Conservation (phyloP, 1,140 invertebrate species). For the Habropoda laboriosa region DNA sequence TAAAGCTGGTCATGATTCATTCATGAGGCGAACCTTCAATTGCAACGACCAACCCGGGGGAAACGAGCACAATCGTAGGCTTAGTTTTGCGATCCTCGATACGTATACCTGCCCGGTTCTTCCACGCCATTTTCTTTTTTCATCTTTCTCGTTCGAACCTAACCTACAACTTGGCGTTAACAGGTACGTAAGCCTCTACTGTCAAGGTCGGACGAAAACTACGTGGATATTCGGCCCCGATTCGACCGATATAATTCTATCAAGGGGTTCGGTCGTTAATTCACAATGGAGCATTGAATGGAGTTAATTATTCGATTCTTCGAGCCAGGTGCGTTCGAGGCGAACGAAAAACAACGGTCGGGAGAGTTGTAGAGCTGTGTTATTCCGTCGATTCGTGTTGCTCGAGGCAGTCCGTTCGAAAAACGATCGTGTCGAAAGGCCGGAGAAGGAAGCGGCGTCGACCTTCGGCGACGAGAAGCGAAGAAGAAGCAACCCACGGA, state of each 20-base stretch:
- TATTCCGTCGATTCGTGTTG: not conserved
- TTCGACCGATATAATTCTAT: conserved; percentile 5
- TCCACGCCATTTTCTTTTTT: conserved; percentile 43
- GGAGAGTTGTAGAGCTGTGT: no score
- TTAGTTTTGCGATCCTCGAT: conserved; percentile 35
- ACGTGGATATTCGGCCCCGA: not conserved
- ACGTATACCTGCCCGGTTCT: not conserved
- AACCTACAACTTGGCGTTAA: no score
- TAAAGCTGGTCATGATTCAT: conserved; percentile 61
- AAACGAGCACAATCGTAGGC: conserved; percentile 33
- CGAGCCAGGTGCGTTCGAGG: not conserved
- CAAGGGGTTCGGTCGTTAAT: not conserved
- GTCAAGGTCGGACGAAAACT: conserved; percentile 45
- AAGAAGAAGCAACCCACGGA: conserved; percentile 60
- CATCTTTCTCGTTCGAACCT: no score
- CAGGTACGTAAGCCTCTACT: not conserved
- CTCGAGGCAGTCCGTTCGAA: conserved; percentile 13
- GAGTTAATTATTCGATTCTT: conserved; percentile 29
- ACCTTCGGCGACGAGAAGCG: conserved; percentile 32
- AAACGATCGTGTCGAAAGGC: conserved; percentile 36
- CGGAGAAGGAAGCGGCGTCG: conserved; percentile 24
- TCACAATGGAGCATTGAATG: conserved; percentile 23
- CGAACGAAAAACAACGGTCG: conserved; percentile 4
- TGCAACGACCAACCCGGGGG: conserved; percentile 23
- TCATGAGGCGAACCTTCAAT: conserved; percentile 53